phyloP scores from a whole-genome alignment of 2,888 invertebrate species.

The Sialis fuliginosa region DNA sequence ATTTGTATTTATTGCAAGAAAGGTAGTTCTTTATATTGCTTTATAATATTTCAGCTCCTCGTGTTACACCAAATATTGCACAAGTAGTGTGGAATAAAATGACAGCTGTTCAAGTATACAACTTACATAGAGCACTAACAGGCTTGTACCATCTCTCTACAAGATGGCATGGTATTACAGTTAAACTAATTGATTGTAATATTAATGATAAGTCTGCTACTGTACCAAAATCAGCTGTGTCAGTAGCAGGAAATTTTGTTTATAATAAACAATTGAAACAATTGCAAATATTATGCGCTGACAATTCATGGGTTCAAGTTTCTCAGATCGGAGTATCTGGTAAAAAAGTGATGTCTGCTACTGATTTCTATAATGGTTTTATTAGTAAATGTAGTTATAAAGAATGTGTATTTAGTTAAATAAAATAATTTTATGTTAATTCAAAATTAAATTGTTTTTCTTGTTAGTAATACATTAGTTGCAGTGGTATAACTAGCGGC shows the following conservation, averaged over 20 bases:
- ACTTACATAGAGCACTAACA: slow-evolving; percentile 50
- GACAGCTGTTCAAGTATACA: slow-evolving; percentile 44
- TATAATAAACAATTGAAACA: slow-evolving; percentile 38
- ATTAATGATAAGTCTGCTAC: too few relatives aligned
- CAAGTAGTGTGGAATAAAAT: slow-evolving; percentile 47
- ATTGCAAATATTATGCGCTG: slow-evolving; percentile 47
- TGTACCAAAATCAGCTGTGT: too few relatives aligned
- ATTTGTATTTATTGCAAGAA: too few relatives aligned
- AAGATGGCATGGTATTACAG: slow-evolving; percentile 34
- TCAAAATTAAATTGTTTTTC: too few relatives aligned
- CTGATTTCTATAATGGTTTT: slow-evolving; percentile 78
- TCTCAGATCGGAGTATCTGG: slow-evolving; percentile 44
- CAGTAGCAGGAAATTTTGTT: slow-evolving; percentile 34
- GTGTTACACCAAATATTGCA: slow-evolving; percentile 41
- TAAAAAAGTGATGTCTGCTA: slow-evolving; percentile 53
- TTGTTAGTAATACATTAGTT: too few relatives aligned
- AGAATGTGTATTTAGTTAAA: slow-evolving; percentile 1
- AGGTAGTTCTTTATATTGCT: too few relatives aligned
- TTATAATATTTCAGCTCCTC: slow-evolving; percentile 45
- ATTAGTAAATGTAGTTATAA: slow-evolving; percentile 32
- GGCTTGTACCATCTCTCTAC: slow-evolving; percentile 44
- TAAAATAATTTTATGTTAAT: background rate
- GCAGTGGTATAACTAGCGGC: too few relatives aligned
- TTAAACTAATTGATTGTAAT: slow-evolving; percentile 39
- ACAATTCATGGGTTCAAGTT: slow-evolving; percentile 44